phyloP scores from a whole-genome alignment of 2,797 vertebrate genomes.

The Bucorvus abyssinicus region DNA sequence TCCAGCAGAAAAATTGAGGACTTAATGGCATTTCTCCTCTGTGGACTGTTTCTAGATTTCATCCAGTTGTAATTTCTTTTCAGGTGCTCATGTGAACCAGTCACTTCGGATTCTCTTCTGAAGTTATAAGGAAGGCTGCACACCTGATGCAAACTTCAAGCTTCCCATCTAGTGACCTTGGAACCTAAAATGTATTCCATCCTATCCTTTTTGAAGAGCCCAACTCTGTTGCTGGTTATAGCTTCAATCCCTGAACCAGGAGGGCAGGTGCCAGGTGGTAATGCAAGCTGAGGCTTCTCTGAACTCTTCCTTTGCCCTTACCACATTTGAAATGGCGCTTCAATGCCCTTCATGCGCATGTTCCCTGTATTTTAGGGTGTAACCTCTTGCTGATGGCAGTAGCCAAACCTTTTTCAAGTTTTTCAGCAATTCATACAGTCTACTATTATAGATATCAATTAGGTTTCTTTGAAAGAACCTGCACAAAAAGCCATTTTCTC shows the following conservation, averaged over 20 bases:
- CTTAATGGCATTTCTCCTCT: neutral
- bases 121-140: neutral
- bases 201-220: neutral
- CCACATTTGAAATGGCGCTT: neutral
- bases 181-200: neutral
- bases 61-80: neutral
- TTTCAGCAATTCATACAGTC: neutral
- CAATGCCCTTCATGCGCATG: neutral
- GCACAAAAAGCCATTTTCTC: neutral
- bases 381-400: neutral
- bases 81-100: neutral
- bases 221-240: neutral
- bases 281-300: neutral
- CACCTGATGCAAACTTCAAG: neutral
- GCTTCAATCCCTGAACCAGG: neutral
- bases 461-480: neutral
- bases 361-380: neutral
- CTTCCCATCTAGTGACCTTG: neutral
- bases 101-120: neutral
- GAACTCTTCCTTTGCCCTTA: neutral
- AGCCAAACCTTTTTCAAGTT: neutral
- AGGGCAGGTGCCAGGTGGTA: neutral
- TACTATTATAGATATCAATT: neutral
- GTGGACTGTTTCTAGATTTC: neutral
- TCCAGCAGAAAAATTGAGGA: neutral